Conservation (phyloP, 2,113 vertebrate genomes). For the Podarcis raffonei region DNA sequence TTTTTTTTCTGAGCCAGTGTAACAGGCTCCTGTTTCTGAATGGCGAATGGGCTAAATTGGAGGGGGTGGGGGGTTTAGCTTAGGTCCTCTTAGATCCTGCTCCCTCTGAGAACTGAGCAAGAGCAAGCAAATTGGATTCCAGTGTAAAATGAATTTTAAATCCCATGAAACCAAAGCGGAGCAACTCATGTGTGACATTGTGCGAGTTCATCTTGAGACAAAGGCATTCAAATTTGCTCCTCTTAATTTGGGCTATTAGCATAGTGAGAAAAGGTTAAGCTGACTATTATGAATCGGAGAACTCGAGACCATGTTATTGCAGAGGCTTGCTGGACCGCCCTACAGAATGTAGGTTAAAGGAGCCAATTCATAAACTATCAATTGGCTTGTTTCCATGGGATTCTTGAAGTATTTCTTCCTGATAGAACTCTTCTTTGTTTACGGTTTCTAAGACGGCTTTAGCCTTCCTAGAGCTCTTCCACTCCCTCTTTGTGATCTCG, state of each 20-base stretch:
- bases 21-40: background rate
- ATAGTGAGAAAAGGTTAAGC: constrained; percentile 48
- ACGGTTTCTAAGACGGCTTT: constrained; percentile 59
- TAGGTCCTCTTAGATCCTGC: background rate
- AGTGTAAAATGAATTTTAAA: background rate
- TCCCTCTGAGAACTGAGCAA: background rate
- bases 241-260: constrained; percentile 45
- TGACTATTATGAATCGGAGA: constrained; percentile 38
- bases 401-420: constrained; percentile 59
- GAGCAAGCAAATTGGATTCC: constrained; percentile 6
- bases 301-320: constrained; percentile 42
- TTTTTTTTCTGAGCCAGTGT: background rate
- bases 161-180: constrained; percentile 18
- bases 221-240: constrained; percentile 37
- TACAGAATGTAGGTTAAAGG: constrained; percentile 45
- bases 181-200: background rate
- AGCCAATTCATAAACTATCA: constrained; percentile 62
- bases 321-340: constrained; percentile 39
- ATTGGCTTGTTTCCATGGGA: constrained; percentile 57
- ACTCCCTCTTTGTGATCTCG: constrained; percentile 37
- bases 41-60: too few species aligned
- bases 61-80: background rate
- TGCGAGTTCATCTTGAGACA: constrained; percentile 19
- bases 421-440: constrained; percentile 62
- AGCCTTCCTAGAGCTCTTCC: constrained; percentile 55